Evolutionary conservation across 2,797 vertebrate species (phyloP), one percentile per base, ranked within the genome.

Genomic region (Cirrhinus mrigala): DNA sequence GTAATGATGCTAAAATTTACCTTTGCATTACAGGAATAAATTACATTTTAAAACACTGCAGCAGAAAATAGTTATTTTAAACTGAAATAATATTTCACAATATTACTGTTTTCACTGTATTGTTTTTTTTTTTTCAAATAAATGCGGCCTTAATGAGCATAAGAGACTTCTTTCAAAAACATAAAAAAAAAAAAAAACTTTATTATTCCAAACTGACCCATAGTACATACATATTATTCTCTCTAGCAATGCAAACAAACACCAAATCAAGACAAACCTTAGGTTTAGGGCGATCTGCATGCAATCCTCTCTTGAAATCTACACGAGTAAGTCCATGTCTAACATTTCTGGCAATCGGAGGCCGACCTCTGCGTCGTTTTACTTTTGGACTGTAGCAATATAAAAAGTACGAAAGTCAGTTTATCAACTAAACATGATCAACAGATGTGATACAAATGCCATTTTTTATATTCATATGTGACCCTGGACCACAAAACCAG

Each of bases 351-450:
- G 87, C 89, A 70, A 95, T 88, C 79, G 95, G 95, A 50, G 94
- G 93, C 90, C 95, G 95, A 91, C 95, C 96, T 79, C 95, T 92
- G 83, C 96, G 89, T 24, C 93, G 93, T 69, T 92, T 88, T 68
- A 94, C 94, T 68, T 89, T 91, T 11, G 95, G 94, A 89, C 94
- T 96, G 87, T 11, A 50, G 52, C 18, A 69, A 48, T 9, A 79
- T 16, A 5, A 37, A 52, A 79, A 27, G 82, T 33, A 86, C 4
- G n/a, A 40, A 79, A 76, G 29, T 33, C 3, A 12, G 18, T 74
- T 20, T 75, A 24, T 64, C 2, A 48, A 27, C 64, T 4, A 37
- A 83, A 85, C 11, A 52, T 56, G 40, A 75, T 24, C 24, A 62
- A 54, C 64, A 44, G 14, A 12, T 52, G 71, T 18, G n/a, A 46